Base-by-base conservation (phyloP, 2,113 vertebrate species). In the Pseudolaguvia tuberculata region DNA sequence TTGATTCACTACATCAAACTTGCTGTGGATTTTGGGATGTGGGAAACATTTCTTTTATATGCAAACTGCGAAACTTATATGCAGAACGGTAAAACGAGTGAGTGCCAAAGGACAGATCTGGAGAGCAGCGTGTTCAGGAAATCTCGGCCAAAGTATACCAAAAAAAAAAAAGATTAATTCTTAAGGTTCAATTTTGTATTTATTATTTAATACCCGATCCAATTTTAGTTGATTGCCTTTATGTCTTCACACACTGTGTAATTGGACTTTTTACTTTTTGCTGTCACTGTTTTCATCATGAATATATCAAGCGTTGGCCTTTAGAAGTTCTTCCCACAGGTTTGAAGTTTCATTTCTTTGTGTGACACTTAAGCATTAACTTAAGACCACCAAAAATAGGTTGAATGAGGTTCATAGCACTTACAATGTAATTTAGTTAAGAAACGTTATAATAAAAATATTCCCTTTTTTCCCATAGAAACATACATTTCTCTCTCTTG, bases 1-100 rank as follows among this genome's bases (percentile, higher is more conserved):
- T 67, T 67, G 63, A 67, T 67, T 50, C 63, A 67, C 10, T 67
- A 67, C 45, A 67, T 67, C 63, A 67, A 67, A 67, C 63, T 25
- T 50, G 25, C 15, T 67, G 63, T 67, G 63, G 63, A 29, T 67
- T 67, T 67, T 67, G 63, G 63, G 45, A 12, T 67, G 45, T 50
- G 63, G 23, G 23, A 67, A 47, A 67, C 63, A 20, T 67, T 67
- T 65, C 9, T 67, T 67, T 50, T 21, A 50, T 11, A 11, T 67
- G 47, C 45, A 29, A 50, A 23, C 25, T 67, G 62, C 39, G 21
- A 45, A 47, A 47, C 5, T 17, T 50, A 0, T 25, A 27, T 18
- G 45, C 45, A 50, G 63, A 67, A 29, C 18, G 23, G 20, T 47
- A 15, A 17, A 65, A 65, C 14, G 21, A 15, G 21, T 65, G 21